Conservation (phyloP, 2,888 invertebrate genomes). For the Auanema sp. region DNA sequence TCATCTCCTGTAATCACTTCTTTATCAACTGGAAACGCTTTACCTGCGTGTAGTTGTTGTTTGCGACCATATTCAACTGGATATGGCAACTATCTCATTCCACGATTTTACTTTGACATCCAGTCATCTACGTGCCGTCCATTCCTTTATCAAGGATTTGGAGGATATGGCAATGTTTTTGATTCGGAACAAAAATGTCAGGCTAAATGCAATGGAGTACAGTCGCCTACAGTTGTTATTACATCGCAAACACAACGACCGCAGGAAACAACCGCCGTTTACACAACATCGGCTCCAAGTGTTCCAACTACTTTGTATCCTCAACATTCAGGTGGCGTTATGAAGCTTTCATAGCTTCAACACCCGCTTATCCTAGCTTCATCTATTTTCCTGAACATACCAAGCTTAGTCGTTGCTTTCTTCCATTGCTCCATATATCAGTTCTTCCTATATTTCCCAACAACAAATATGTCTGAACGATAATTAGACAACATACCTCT, state of each 20-base stretch:
- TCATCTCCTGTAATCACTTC: too few species aligned
- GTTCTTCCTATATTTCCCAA: neutral
- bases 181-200: slow-evolving; percentile 46
- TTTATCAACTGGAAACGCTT: slow-evolving; percentile 4
- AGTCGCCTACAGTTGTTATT: neutral
- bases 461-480: slow-evolving; percentile 8
- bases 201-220: slow-evolving; percentile 18
- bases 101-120: slow-evolving; percentile 54
- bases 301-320: slow-evolving; percentile 1
- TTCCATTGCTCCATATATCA: slow-evolving; percentile 3
- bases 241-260: neutral
- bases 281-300: slow-evolving; percentile 8
- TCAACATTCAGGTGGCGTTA: slow-evolving; percentile 9
- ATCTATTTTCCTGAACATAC: neutral
- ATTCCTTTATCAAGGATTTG: slow-evolving; percentile 49
- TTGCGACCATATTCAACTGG: slow-evolving; percentile 49
- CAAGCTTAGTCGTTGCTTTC: neutral
- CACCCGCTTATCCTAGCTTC: neutral
- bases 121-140: slow-evolving; percentile 44
- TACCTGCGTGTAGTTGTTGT: slow-evolving; percentile 43
- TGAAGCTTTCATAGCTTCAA: neutral
- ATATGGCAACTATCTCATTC: slow-evolving; percentile 42
- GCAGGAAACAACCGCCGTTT: slow-evolving; percentile 11
- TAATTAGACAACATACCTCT: slow-evolving; percentile 2
- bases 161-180: slow-evolving; percentile 55